Percentiles rank a stretch among this genome's conserved stretches.
Conservation (phyloP, 2,888 invertebrate species). For the Metopia argyrocephala region DNA sequence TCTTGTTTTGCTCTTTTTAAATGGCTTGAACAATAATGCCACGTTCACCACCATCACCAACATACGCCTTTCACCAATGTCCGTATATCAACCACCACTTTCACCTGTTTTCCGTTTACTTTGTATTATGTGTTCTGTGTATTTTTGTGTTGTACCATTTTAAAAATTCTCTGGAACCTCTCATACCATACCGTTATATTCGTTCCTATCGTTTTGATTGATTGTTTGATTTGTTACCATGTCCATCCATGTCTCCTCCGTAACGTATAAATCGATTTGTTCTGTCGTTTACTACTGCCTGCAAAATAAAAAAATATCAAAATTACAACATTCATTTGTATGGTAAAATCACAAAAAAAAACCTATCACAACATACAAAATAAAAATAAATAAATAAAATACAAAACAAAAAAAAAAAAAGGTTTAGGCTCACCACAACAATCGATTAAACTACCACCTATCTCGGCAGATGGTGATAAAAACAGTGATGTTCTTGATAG, state of each 20-base stretch:
- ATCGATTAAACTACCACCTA: constrained; percentile 79
- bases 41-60: constrained; percentile 38
- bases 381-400: constrained; percentile 53
- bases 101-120: constrained; percentile 40
- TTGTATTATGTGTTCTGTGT: constrained; percentile 11
- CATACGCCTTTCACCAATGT: constrained; percentile 45
- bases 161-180: constrained; percentile 44
- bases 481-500: constrained; percentile 67
- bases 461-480: constrained; percentile 77
- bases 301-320: constrained; percentile 41
- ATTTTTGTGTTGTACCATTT: constrained; percentile 9
- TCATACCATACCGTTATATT: constrained; percentile 35
- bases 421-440: constrained; percentile 76
- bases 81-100: constrained; percentile 47
- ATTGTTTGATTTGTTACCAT: constrained; percentile 47
- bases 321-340: constrained; percentile 52
- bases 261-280: constrained; percentile 37
- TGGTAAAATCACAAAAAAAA: constrained; percentile 59
- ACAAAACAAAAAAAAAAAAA: constrained; percentile 61
- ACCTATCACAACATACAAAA: constrained; percentile 47
- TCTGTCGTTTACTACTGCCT: constrained; percentile 41
- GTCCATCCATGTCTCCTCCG: constrained; percentile 49
- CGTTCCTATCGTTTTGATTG: constrained; percentile 35
- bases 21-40: neutral
- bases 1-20: constrained; percentile 49